Conservation (phyloP, 2,797 vertebrate genomes). For the Mus caroli region DNA sequence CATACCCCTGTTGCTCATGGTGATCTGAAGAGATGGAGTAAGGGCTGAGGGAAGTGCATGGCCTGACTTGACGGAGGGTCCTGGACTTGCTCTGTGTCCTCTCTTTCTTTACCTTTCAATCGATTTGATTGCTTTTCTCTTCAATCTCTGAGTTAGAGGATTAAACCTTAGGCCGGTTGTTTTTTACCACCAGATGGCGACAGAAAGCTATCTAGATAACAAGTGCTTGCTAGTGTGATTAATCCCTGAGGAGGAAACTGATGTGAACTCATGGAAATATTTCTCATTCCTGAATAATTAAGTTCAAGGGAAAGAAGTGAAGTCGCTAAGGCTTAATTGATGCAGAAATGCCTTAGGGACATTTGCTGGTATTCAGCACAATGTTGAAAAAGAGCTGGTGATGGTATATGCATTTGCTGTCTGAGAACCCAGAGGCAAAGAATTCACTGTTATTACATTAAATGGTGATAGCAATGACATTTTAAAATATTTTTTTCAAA, state of each 20-base stretch:
- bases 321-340: conserved; percentile 15
- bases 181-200: conserved; percentile 54
- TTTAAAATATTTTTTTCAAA: background rate
- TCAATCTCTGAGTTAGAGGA: background rate
- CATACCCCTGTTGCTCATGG: background rate
- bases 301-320: conserved; percentile 46
- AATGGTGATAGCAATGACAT: background rate
- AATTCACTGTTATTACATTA: background rate
- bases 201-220: conserved; percentile 12
- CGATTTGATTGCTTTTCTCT: background rate
- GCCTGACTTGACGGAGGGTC: background rate
- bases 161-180: background rate
- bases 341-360: conserved; percentile 25
- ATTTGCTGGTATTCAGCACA: background rate
- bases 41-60: too few relatives aligned
- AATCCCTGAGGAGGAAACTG: background rate
- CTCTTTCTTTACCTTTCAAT: background rate
- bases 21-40: background rate
- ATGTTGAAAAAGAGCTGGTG: background rate
- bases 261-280: conserved; percentile 14
- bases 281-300: conserved; percentile 55
- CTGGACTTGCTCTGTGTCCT: background rate
- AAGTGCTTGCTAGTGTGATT: background rate
- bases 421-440: background rate
- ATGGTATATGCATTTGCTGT: background rate